These are phyloP conservation scores for Sebastes reedi DNA, from an alignment of 2,797 vertebrate genomes.

Conservation along the genomic window DNA sequence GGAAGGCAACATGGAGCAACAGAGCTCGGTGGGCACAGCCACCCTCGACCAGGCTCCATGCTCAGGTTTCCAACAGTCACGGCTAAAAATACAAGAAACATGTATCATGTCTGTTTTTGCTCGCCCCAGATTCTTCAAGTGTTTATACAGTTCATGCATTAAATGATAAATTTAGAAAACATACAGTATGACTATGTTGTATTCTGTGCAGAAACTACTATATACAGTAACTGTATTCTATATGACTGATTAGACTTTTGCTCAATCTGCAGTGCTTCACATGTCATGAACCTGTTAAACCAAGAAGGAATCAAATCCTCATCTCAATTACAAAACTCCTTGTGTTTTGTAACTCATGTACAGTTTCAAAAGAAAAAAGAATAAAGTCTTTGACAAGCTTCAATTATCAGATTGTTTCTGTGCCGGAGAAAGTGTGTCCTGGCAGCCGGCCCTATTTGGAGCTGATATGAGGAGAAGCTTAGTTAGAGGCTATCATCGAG, in stretches of 20 bases:
- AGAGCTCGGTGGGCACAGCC: constrained; percentile 29
- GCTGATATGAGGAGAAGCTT: constrained; percentile 65
- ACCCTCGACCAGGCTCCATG: constrained; percentile 49
- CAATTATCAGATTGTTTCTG: constrained; percentile 49
- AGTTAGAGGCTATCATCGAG: constrained; percentile 59
- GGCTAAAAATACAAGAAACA: constrained; percentile 81
- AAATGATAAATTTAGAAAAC: not conserved
- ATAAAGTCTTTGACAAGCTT: constrained; percentile 27
- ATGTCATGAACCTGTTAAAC: not conserved
- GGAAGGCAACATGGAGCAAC: constrained; percentile 13
- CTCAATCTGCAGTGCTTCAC: not conserved
- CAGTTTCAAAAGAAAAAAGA: not conserved
- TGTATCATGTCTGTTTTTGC: constrained; percentile 66
- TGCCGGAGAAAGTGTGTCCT: constrained; percentile 40
- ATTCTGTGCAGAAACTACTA: not conserved
- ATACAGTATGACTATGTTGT: not conserved
- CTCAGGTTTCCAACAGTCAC: constrained; percentile 76
- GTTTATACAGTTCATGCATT: constrained; percentile 15
- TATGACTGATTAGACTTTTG: not conserved
- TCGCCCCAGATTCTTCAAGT: constrained; percentile 48
- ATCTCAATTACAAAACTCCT: not conserved
- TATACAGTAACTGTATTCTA: not conserved
- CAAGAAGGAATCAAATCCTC: constrained; percentile 3
- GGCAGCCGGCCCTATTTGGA: constrained; percentile 58
- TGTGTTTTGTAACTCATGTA: constrained; percentile 7